These are phyloP conservation scores for Myotis yumanensis DNA, from an alignment of 2,113 vertebrate species.

Conservation along the genomic window DNA sequence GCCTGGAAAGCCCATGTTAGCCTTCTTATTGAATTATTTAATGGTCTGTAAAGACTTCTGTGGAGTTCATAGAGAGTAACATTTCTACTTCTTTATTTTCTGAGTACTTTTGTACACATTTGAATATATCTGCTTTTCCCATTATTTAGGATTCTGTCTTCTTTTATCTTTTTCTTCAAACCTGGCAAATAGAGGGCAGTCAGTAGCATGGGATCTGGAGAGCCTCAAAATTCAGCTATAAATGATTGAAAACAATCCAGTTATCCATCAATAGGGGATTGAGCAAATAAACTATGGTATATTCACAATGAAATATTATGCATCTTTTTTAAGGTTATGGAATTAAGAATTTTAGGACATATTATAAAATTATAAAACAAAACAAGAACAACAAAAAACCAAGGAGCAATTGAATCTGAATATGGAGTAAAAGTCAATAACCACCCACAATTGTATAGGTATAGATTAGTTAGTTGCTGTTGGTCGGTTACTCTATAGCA, in stretches of 20 bases:
- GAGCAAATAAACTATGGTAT: neutral
- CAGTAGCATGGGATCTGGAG: neutral
- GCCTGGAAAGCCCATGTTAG: neutral
- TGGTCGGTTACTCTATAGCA: neutral
- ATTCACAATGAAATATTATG: neutral
- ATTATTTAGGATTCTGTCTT: neutral
- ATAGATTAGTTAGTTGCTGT: neutral
- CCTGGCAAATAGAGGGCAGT: neutral
- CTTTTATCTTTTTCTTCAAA: neutral
- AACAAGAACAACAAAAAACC: neutral
- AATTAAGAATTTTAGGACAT: constrained; percentile 17
- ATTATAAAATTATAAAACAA: neutral
- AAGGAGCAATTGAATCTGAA: neutral
- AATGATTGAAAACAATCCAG: neutral
- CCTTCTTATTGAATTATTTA: neutral
- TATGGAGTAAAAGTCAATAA: too few relatives aligned
- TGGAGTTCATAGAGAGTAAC: neutral
- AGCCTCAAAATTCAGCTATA: neutral
- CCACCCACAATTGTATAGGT: neutral
- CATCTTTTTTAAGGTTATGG: neutral
- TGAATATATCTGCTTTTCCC: neutral
- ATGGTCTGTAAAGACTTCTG: neutral
- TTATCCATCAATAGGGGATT: neutral
- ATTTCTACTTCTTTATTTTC: neutral
- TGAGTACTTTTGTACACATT: neutral